Base-by-base conservation (phyloP, 2,888 invertebrate species). In the Oeneis ivallda region DNA sequence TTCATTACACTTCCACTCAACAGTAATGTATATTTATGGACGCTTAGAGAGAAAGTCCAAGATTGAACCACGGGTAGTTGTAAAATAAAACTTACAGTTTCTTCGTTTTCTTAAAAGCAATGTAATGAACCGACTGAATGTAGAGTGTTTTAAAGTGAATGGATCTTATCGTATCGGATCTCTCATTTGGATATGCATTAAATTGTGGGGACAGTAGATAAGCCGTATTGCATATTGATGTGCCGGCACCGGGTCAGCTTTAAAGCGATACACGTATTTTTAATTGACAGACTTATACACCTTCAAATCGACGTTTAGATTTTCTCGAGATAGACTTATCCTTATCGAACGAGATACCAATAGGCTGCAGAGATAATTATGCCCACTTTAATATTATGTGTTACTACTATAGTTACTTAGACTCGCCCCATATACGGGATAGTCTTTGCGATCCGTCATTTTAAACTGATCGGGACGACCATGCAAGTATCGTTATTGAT, bases 131-230 rank as follows among this genome's bases (percentile, higher is more conserved):
- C 79, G 76, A 77, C 76, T 76, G 76, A 73, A 79, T 80, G 81
- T 84, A 77, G 86, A 83, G 82, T 86, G 84, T 87, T 83, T 82
- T 78, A 76, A 85, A 61, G 82, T 85, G 83, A 83, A 86, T 84
- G 81, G 81, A 78, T 82, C 84, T 89, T 92, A 91, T 92, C 91
- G 83, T 79, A 84, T 87, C 80, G 83, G 82, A 92, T 91, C 90
- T 90, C 85, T 87, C 87, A 85, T 90, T 90, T 89, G 88, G 87
- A 87, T 83, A 81, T 83, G 85, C 87, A 90, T 89, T 89, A 89
- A 89, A 86, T 86, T 87, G 87, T 84, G 74, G 85, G 79, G 81
- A 79, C 77, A 78, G 79, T 56, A 86, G 91, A 91, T 90, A 90
- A 89, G 76, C 75, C 79, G 79, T 79, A 83, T 83, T 80, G 86